Base-by-base conservation (phyloP, 2,888 invertebrate genomes). In the Hymenopus coronatus region DNA sequence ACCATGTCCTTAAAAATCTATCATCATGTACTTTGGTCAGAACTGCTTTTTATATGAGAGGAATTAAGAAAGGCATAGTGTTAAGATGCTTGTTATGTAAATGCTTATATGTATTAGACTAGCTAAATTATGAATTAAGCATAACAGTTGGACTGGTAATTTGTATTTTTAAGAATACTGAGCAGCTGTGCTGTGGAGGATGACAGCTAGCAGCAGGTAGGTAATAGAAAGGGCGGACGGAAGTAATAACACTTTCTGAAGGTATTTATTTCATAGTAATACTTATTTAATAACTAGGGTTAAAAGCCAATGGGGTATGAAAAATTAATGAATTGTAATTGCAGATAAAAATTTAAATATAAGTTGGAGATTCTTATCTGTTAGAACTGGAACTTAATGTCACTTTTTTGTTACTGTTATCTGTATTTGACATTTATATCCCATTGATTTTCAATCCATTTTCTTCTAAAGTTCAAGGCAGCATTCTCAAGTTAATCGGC, bases 221-320 rank as follows among this genome's bases (percentile, higher is more conserved):
- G 87, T 87, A 87, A 82, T n/a, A 87, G 25, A 82, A 87, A 12
- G 87, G 87, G 40, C 87, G 82, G 87, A 87, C 82, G 54, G 87
- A 87, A 82, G 30, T 70, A 70, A 70, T 70, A 70, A 70, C 54
- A 70, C 25, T 20, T 70, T 70, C 54, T 70, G 54, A 70, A 70
- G 54, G 54, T 70, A 70, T 70, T 70, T 70, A 70, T 20, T 70
- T 70, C 54, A 25, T 6, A 70, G 54, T 70, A 70, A 70, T 70
- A 70, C 54, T 70, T 20, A 70, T 70, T 40, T 33, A 3, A 70
- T 70, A 70, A 70, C 8, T 70, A 70, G 54, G 54, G 54, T 70
- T 70, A 70, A 70, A 70, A 70, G 25, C 54, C 54, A 70, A 20
- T 70, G 54, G 54, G 54, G 54, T 70, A 70, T 70, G 25, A 25